Percentiles rank a stretch among this genome's conserved stretches.
Evolutionary conservation across 2,113 vertebrate genomes (phyloP).

Genomic region (Colinus virginianus): DNA sequence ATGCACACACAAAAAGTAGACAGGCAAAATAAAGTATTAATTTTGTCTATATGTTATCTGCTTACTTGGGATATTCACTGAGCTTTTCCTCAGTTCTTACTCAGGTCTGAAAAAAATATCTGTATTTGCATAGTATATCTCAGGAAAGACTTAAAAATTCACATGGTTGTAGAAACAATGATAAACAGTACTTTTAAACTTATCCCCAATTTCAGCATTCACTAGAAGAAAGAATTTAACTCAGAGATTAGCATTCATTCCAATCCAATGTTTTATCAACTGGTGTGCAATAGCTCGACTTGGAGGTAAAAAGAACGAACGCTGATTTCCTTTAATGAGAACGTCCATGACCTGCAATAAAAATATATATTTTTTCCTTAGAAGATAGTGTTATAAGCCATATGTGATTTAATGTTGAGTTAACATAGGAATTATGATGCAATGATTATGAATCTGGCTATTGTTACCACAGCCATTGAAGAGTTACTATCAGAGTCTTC

Average conservation of each 20-base stretch:
- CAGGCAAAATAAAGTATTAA: not conserved
- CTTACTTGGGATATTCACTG: not conserved
- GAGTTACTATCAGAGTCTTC: not conserved
- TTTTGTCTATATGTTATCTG: not conserved
- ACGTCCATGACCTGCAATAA: conserved; percentile 85
- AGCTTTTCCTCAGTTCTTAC: not conserved
- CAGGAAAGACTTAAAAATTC: not conserved
- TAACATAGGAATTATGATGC: not conserved
- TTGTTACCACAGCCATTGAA: not conserved
- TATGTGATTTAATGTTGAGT: not conserved
- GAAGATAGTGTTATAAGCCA: not conserved
- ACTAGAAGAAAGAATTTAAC: not conserved
- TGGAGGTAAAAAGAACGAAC: conserved; percentile 83
- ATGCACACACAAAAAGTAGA: not conserved
- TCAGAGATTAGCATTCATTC: conserved; percentile 85
- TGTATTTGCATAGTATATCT: not conserved
- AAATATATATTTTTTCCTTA: not conserved
- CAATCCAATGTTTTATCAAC: conserved; percentile 91
- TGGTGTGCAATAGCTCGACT: conserved; percentile 90
- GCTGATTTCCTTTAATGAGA: conserved; percentile 77
- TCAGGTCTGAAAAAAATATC: not conserved
- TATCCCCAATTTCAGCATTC: not conserved
- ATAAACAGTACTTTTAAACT: not conserved
- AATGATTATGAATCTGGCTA: not conserved
- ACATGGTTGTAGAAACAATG: not conserved